These are phyloP conservation scores for Arctocebus calabarensis DNA, from an alignment of 2,797 vertebrate species.

Conservation along the genomic window DNA sequence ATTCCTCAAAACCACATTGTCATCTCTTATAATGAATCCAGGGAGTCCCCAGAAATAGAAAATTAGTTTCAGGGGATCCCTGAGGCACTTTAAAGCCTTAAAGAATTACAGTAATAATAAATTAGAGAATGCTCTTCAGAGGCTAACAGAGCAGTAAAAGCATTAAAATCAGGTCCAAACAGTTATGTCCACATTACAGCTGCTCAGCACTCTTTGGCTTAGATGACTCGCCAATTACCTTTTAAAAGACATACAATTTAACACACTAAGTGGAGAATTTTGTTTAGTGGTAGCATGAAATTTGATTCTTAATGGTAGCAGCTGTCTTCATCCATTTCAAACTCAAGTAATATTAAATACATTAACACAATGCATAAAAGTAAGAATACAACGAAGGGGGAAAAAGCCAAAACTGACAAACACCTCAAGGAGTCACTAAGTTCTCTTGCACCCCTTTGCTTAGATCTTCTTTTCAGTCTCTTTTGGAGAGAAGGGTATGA, in stretches of 20 bases:
- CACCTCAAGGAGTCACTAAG: constrained; percentile 77
- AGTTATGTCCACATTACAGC: constrained; percentile 52
- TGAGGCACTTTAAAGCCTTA: constrained; percentile 84
- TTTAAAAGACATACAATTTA: constrained; percentile 72
- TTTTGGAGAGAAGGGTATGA: constrained; percentile 47
- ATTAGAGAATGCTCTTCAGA: constrained; percentile 81
- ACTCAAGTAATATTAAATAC: constrained; percentile 62
- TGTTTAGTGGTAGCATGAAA: constrained; percentile 76
- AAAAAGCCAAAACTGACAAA: constrained; percentile 64
- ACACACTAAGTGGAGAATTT: constrained; percentile 65
- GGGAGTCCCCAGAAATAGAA: constrained; percentile 77
- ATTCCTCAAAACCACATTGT: constrained; percentile 63
- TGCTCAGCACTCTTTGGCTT: constrained; percentile 75
- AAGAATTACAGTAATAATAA: constrained; percentile 82
- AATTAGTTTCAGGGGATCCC: constrained; percentile 76
- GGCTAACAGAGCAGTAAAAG: constrained; percentile 65
- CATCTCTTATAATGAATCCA: constrained; percentile 74
- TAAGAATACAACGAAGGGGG: constrained; percentile 56
- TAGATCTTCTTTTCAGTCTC: constrained; percentile 49
- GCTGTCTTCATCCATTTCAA: constrained; percentile 77
- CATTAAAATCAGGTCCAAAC: constrained; percentile 59
- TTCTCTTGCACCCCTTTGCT: constrained; percentile 54
- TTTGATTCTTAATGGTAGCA: constrained; percentile 84
- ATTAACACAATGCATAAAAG: constrained; percentile 70
- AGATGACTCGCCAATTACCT: constrained; percentile 69